Percentiles rank a stretch among this genome's conserved stretches.
These are phyloP conservation scores for Brachyhypopomus gauderio DNA, from an alignment of 2,113 vertebrate genomes.

Conservation along the genomic window DNA sequence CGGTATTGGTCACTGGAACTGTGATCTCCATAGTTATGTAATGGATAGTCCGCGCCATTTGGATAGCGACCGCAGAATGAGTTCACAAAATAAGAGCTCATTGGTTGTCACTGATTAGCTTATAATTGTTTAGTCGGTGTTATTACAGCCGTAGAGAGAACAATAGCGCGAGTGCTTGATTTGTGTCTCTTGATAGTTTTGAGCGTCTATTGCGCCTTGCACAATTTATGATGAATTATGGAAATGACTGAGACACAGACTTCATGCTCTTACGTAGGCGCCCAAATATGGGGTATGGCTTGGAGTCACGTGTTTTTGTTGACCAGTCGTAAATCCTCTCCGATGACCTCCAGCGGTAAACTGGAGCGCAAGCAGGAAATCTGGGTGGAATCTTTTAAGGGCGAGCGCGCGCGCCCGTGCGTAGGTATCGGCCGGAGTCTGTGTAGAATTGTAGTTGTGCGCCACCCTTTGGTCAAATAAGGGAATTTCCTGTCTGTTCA, in stretches of 20 bases:
- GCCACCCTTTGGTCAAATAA: conserved; percentile 85
- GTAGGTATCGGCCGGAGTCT: conserved; percentile 51
- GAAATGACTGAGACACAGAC: conserved; percentile 99
- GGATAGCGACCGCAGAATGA: conserved; percentile 99
- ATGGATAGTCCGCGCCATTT: conserved; percentile 99
- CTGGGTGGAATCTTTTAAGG: conserved; percentile 83
- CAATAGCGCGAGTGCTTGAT: conserved; percentile 93
- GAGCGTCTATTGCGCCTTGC: conserved; percentile 99
- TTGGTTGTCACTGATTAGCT: conserved; percentile 87
- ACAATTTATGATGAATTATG: conserved; percentile 99
- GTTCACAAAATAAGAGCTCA: conserved; percentile 99
- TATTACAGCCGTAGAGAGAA: conserved; percentile 63
- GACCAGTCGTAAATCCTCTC: conserved; percentile 99
- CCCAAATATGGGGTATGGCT: conserved; percentile 99
- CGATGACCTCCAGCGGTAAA: conserved; percentile 99
- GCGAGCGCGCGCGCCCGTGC: conserved; percentile 68
- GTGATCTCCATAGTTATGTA: conserved; percentile 99
- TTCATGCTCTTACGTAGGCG: conserved; percentile 99
- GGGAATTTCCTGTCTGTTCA: conserved; percentile 65
- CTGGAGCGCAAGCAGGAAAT: conserved; percentile 90
- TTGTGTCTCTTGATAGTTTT: conserved; percentile 99
- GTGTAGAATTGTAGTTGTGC: conserved; percentile 81
- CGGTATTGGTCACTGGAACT: conserved; percentile 97
- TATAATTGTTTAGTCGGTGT: conserved; percentile 70
- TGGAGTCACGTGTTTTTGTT: conserved; percentile 99